These are phyloP conservation scores for Nasonovia ribisnigri DNA, from an alignment of 2,888 invertebrate species.

Conservation along the genomic window DNA sequence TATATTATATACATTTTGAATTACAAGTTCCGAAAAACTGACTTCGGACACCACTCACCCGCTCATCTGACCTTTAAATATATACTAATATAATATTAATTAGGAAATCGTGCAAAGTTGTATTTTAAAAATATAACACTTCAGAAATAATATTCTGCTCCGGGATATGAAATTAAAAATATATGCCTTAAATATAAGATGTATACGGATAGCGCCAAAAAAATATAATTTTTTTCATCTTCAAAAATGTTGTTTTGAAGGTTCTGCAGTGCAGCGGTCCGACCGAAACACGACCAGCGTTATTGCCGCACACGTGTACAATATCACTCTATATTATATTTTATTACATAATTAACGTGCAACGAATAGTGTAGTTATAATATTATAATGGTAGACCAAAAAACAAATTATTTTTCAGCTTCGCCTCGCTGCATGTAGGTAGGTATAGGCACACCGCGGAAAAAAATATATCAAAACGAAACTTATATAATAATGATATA, in stretches of 20 bases:
- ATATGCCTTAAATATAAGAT: not conserved
- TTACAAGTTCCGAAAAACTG: not conserved
- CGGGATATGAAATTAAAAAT: not conserved
- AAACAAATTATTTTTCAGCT: not conserved
- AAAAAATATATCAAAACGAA: not conserved
- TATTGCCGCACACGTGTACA: not conserved
- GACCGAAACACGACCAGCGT: not conserved
- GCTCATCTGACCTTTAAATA: not conserved
- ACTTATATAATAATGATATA: too few relatives aligned
- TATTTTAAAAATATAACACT: not conserved
- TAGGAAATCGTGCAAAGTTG: not conserved
- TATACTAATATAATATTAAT: not conserved
- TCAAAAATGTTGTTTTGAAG: not conserved
- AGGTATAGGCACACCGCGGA: not conserved
- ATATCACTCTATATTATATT: not conserved
- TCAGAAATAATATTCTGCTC: not conserved
- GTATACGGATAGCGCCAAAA: not conserved
- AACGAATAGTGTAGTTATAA: not conserved
- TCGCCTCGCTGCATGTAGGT: too few relatives aligned
- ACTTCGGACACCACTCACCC: not conserved
- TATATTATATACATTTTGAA: not conserved
- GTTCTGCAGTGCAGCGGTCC: not conserved
- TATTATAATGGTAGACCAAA: not conserved
- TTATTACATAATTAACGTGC: not conserved
- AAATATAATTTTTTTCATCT: not conserved